Conservation (phyloP, 2,113 vertebrate genomes). For the Dermatemys mawii region DNA sequence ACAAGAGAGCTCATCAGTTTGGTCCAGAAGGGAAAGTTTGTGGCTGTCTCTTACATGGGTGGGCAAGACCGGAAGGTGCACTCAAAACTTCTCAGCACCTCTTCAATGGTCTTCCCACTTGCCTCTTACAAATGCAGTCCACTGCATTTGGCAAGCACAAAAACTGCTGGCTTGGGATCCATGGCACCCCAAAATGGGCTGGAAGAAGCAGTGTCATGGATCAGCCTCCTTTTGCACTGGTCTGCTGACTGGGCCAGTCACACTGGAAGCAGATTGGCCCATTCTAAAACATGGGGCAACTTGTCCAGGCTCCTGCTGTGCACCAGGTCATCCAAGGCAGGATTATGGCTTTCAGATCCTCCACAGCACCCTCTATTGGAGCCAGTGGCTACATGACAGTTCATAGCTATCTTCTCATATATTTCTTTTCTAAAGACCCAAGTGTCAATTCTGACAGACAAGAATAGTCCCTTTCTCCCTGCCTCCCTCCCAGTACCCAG, state of each 20-base stretch:
- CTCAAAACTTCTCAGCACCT: neutral
- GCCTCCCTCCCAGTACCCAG: neutral
- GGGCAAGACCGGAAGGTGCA: fast-evolving
- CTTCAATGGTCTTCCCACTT: neutral
- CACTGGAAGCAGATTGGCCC: neutral
- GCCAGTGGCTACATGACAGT: neutral
- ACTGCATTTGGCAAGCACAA: neutral
- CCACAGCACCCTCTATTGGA: neutral
- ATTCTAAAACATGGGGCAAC: neutral
- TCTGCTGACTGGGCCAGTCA: neutral
- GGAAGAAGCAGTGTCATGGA: neutral
- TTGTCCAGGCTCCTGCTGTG: neutral
- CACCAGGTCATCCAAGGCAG: neutral
- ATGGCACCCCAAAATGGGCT: neutral
- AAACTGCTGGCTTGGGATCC: neutral
- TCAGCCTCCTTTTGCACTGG: neutral
- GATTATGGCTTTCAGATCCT: neutral
- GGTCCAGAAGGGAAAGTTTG: neutral
- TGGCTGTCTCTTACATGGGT: neutral
- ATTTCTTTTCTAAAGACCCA: neutral
- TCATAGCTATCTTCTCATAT: neutral
- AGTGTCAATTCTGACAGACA: neutral
- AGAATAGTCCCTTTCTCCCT: neutral
- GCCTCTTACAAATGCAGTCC: neutral
- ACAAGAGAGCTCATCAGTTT: neutral